phyloP scores from a whole-genome alignment of 2,797 vertebrate genomes.

The Paratrypauchen microcephalus region DNA sequence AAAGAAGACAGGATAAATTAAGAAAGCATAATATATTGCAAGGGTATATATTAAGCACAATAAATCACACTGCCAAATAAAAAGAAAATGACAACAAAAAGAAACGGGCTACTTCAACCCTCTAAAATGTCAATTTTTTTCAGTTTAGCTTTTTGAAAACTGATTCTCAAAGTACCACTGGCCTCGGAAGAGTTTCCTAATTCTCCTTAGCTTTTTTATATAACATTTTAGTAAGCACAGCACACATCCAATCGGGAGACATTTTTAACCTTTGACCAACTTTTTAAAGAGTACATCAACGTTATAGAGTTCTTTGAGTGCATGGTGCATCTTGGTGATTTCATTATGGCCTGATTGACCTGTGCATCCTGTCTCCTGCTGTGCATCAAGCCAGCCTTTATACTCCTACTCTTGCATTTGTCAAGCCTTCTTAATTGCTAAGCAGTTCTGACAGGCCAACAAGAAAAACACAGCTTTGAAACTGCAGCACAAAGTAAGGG shows the following conservation, averaged over 20 bases:
- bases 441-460: conserved; percentile 28
- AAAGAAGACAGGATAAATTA: conserved; percentile 33
- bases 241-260: conserved; percentile 11
- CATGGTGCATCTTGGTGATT: conserved; percentile 26
- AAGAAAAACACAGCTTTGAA: conserved; percentile 18
- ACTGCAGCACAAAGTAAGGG: conserved; percentile 23
- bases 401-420: conserved; percentile 26
- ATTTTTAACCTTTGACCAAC: conserved; percentile 22
- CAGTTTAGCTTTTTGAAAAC: too few species aligned
- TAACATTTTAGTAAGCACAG: conserved; percentile 19
- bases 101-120: too few species aligned
- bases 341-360: conserved; percentile 43
- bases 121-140: too few species aligned
- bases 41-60: background rate
- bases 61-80: conserved; percentile 3
- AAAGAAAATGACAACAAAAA: too few species aligned
- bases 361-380: conserved; percentile 28
- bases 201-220: too few species aligned
- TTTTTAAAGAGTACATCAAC: conserved; percentile 16
- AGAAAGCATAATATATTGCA: background rate
- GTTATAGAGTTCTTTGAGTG: conserved; percentile 25
- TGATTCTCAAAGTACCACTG: too few species aligned
- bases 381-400: conserved; percentile 23
- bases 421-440: conserved; percentile 15
- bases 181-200: too few species aligned